Conservation (phyloP, 2,888 invertebrate genomes). For the Lepeophtheirus nordmannii region DNA sequence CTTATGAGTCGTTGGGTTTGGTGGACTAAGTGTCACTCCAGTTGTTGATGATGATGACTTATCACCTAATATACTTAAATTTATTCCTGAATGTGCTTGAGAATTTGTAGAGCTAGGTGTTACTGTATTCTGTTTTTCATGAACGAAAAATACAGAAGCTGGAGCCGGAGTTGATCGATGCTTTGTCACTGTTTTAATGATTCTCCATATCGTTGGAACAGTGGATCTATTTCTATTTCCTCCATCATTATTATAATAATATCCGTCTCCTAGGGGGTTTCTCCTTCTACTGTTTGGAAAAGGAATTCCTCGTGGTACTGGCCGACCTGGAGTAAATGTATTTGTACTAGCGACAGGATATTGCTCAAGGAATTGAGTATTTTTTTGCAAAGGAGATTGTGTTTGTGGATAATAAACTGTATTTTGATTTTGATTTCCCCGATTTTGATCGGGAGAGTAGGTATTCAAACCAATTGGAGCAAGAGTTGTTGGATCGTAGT, state of each 20-base stretch:
- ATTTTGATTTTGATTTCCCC: background rate
- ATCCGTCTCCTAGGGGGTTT: background rate
- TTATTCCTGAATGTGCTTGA: too few relatives aligned
- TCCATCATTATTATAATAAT: background rate
- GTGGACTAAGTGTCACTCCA: background rate
- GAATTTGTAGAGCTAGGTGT: too few relatives aligned
- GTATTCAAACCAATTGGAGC: background rate
- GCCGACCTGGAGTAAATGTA: background rate
- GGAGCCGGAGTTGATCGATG: background rate
- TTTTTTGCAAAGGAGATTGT: background rate
- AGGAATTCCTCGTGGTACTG: background rate
- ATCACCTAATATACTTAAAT: too few relatives aligned
- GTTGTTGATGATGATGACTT: background rate
- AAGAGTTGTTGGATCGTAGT: background rate
- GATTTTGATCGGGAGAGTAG: background rate
- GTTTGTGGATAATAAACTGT: background rate
- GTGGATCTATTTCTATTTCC: background rate
- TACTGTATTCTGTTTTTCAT: background rate
- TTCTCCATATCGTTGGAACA: background rate
- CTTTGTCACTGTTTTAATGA: background rate
- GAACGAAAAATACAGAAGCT: background rate
- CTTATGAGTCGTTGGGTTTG: background rate
- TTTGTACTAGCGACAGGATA: background rate
- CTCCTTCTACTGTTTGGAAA: background rate
- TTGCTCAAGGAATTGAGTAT: conserved; percentile 5